Conservation (phyloP, 2,888 invertebrate species). For the Athalia cordata region DNA sequence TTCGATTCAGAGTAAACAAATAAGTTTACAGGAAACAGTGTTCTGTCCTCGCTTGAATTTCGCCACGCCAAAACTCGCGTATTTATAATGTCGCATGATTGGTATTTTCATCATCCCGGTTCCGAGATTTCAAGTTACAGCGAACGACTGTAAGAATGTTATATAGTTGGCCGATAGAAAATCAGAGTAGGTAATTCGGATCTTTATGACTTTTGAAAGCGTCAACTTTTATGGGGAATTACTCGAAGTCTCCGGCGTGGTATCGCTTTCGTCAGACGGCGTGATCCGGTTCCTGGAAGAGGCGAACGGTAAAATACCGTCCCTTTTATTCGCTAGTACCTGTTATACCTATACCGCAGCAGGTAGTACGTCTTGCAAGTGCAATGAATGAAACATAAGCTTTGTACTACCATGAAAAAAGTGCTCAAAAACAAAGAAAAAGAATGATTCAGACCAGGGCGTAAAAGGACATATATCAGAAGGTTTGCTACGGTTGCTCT, state of each 20-base stretch:
- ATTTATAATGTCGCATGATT: too few relatives aligned
- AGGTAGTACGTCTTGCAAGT: constrained; percentile 11
- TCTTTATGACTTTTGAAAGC: constrained; percentile 32
- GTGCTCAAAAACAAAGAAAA: not conserved
- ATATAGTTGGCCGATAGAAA: constrained; percentile 13
- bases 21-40: too few relatives aligned
- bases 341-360: not conserved
- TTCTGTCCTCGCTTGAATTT: not conserved
- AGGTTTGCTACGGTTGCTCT: not conserved
- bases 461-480: not conserved
- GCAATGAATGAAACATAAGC: constrained; percentile 21
- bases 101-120: not conserved
- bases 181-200: constrained; percentile 26
- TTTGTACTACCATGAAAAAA: not conserved
- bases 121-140: not conserved
- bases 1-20: too few relatives aligned
- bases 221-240: constrained; percentile 29
- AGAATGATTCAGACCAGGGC: too few relatives aligned
- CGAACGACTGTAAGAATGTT: constrained; percentile 13
- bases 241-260: constrained; percentile 4
- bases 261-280: constrained; percentile 20
- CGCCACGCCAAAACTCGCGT: not conserved
- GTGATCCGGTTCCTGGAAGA: constrained; percentile 4
- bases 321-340: not conserved
- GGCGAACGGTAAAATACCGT: too few relatives aligned